Conservation (phyloP, 1,140 invertebrate species). For the Drosophila ogumai region DNA sequence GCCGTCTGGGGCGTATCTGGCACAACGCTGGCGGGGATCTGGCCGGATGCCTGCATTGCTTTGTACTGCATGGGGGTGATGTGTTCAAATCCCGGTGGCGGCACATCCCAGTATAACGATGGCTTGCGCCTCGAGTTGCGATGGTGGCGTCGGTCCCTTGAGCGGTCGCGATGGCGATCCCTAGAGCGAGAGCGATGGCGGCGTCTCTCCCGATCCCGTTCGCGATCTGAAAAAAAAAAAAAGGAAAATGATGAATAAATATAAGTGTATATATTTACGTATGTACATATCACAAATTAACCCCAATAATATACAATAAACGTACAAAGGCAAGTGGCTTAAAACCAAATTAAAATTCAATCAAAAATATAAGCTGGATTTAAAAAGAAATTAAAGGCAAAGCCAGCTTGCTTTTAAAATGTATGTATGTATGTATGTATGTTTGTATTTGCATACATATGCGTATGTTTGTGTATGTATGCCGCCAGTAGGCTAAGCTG, state of each 20-base stretch:
- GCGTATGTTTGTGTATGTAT: constrained; percentile 19
- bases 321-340: neutral
- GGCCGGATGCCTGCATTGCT: constrained; percentile 95
- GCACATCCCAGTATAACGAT: constrained; percentile 99
- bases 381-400: constrained; percentile 2
- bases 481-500: constrained; percentile 2
- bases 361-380: neutral
- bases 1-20: constrained; percentile 95
- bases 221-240: constrained; percentile 47
- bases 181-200: constrained; percentile 74
- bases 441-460: constrained; percentile 37
- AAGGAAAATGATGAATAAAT: neutral
- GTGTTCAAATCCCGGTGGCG: constrained; percentile 98
- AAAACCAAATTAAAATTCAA: neutral
- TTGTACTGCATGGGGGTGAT: constrained; percentile 97
- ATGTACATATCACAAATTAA: neutral
- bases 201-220: constrained; percentile 68
- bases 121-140: constrained; percentile 89
- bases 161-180: constrained; percentile 69
- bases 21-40: constrained; percentile 96
- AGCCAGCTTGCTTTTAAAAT: constrained; percentile 2
- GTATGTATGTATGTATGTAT: constrained; percentile 29
- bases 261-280: neutral
- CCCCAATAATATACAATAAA: neutral
- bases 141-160: constrained; percentile 69